phyloP scores from a whole-genome alignment of 1,140 invertebrate species.

The Lutraria rhynchaena region DNA sequence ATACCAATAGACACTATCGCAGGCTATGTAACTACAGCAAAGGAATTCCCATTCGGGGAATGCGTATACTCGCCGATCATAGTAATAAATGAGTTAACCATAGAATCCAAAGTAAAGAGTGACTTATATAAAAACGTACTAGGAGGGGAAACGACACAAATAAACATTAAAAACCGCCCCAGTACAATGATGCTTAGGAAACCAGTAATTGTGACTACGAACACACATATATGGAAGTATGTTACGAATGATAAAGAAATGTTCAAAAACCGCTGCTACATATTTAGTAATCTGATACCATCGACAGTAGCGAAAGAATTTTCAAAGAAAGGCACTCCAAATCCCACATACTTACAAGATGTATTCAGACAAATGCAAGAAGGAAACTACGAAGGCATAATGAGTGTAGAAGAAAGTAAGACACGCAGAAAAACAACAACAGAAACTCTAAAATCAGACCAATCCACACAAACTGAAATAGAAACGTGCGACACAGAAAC shows the following conservation, averaged over 20 bases:
- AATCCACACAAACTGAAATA: no score
- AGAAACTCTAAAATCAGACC: no score
- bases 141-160: background rate
- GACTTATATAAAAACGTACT: constrained; percentile 10
- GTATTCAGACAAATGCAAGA: no score
- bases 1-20: background rate
- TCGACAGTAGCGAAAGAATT: no score
- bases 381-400: no score
- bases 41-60: constrained; percentile 2
- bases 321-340: no score
- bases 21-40: background rate
- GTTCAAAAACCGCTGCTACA: constrained; percentile 8
- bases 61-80: background rate
- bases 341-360: no score
- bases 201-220: constrained; percentile 10
- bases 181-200: background rate
- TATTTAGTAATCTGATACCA: background rate
- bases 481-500: no score
- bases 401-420: no score
- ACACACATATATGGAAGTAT: constrained; percentile 17
- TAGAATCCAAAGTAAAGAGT: no score
- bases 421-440: no score
- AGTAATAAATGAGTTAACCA: no score
- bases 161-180: constrained; percentile 10
- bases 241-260: background rate